Evolutionary conservation across 2,888 invertebrate genomes (phyloP), one percentile per base, ranked within the genome.

Genomic region (Anorthoa munda): DNA sequence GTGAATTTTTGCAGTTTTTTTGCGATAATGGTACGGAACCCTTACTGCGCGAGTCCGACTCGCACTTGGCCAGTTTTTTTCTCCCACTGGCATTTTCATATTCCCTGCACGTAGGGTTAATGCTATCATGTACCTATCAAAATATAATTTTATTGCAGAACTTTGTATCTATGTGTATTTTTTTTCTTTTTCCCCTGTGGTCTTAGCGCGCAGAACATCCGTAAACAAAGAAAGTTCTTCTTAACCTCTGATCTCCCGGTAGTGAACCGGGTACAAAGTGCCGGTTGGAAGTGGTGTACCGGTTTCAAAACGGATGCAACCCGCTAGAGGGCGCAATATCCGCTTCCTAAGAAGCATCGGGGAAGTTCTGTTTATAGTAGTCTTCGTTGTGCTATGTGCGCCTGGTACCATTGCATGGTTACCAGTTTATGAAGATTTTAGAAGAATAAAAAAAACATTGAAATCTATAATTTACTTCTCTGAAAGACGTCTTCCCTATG

Each of bases 241-340:
- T 68, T 68, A 79, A 68, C 55, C 46, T 75, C 39, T 59, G 70
- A 58, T 72, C 73, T 76, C 63, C 73, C 51, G 72, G 75, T 73
- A 70, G 48, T 46, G 60, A 80, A 76, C 78, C 75, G 80, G 74
- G 84, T 68, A 72, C 75, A 79, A 79, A 84, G 83, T 82, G 73
- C 65, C 81, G 84, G 82, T 56, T 81, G 84, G 84, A 85, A 86
- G 82, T 75, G 84, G 82, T 83, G 63, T 84, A 80, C 84, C 84
- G 77, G 75, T 68, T 69, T 70, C 63, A 77, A 75, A 75, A 77
- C 82, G 86, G 87, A 88, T 83, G 75, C 67, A 77, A 59, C 69
- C 73, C 78, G 85, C 82, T 84, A 83, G 86, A 87, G 79, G 79
- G 87, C 83, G 89, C 85, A 89, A 89, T 89, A 89, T 89, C 89